Conservation (phyloP, 2,888 invertebrate species). For the Agrotis segetum region DNA sequence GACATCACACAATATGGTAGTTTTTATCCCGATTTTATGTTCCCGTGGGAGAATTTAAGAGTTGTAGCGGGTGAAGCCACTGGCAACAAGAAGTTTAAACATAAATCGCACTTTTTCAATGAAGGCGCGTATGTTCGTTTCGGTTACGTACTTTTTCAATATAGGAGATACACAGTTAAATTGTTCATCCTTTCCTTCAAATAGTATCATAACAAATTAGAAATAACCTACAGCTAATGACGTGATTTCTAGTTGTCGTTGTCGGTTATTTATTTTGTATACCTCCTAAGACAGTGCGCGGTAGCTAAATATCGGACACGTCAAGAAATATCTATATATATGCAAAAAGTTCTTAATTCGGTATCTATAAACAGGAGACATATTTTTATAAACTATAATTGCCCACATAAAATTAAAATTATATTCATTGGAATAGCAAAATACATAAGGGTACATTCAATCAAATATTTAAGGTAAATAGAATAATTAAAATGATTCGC, state of each 20-base stretch:
- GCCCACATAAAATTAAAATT: slow-evolving; percentile 81
- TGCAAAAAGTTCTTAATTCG: slow-evolving; percentile 67
- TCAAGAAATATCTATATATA: slow-evolving; percentile 40
- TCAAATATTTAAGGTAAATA: slow-evolving; percentile 56
- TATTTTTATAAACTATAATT: slow-evolving; percentile 88
- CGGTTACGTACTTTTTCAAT: slow-evolving; percentile 26
- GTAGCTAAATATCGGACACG: slow-evolving; percentile 49
- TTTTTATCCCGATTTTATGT: too few relatives aligned
- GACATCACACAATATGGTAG: too few relatives aligned
- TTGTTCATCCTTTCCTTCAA: slow-evolving; percentile 10
- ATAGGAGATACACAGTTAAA: slow-evolving; percentile 7
- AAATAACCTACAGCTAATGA: slow-evolving; percentile 12
- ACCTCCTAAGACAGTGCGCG: slow-evolving; percentile 20
- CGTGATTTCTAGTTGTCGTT: slow-evolving; percentile 19
- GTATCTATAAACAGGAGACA: slow-evolving; percentile 85
- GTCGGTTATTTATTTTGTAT: slow-evolving; percentile 23
- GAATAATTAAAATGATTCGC: slow-evolving; percentile 50
- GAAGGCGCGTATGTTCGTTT: slow-evolving; percentile 1
- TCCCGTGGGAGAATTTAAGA: too few relatives aligned
- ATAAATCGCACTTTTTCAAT: neutral
- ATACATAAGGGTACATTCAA: slow-evolving; percentile 65
- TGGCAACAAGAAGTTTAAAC: too few relatives aligned
- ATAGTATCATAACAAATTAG: slow-evolving; percentile 1
- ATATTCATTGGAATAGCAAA: slow-evolving; percentile 63
- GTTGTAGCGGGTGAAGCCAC: too few relatives aligned